Evolutionary conservation across 1,140 invertebrate species (phyloP).

Genomic region (Triops cancriformis): DNA sequence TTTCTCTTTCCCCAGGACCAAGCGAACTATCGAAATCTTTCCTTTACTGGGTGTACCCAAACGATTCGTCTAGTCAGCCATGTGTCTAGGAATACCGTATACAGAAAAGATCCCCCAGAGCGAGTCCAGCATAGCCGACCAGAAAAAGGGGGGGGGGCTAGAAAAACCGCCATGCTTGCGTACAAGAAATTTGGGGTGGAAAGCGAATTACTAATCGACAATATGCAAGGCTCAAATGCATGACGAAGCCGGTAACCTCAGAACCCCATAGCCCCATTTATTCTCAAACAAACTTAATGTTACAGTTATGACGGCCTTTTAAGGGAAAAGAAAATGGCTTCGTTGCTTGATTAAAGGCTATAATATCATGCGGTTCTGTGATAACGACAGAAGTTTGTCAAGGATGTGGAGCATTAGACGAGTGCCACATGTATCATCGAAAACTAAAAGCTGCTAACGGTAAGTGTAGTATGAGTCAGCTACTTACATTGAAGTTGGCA

Average conservation of each 20-base stretch:
- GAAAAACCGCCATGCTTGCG: slow-evolving; percentile 7
- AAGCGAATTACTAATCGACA: neutral
- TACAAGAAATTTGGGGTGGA: neutral
- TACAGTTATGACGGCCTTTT: neutral
- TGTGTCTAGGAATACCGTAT: neutral
- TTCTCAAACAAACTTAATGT: neutral
- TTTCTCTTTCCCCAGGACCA: neutral
- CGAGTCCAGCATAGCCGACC: neutral
- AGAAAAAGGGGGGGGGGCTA: neutral
- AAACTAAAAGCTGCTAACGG: slow-evolving; percentile 34
- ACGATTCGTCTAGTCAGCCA: neutral
- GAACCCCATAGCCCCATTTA: neutral
- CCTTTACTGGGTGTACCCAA: neutral
- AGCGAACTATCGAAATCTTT: neutral
- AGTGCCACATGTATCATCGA: slow-evolving; percentile 28
- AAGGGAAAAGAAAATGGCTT: neutral
- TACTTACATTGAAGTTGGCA: slow-evolving; percentile 81
- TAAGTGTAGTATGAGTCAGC: slow-evolving; percentile 41
- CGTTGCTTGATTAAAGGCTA: neutral
- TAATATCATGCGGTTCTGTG: no score
- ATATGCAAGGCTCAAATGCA: neutral
- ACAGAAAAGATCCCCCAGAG: neutral
- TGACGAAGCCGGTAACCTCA: neutral
- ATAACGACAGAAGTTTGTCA: no score
- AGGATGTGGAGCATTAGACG: neutral